Percentiles rank a stretch among this genome's conserved stretches.
Evolutionary conservation across 1,140 invertebrate species (phyloP).

Genomic region (Rhagoletis pomonella): DNA sequence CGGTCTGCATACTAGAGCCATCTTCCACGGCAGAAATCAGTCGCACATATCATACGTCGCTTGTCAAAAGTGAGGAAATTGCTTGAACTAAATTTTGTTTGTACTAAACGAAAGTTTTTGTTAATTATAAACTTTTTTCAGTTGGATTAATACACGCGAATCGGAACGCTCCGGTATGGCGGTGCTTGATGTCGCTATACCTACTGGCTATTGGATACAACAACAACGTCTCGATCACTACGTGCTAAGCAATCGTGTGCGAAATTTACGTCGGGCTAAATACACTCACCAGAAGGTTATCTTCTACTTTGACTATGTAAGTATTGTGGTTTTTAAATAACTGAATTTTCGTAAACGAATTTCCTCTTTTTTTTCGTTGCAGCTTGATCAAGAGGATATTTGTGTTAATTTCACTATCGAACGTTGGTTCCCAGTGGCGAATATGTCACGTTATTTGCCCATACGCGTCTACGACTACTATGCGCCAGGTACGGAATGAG

Average conservation of each 20-base stretch:
- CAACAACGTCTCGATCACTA: conserved; percentile 92
- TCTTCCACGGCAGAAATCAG: conserved; percentile 92
- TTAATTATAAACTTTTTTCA: conserved; percentile 68
- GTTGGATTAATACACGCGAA: conserved; percentile 87
- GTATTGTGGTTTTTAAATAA: conserved; percentile 63
- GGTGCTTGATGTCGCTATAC: conserved; percentile 92
- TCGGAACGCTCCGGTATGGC: conserved; percentile 91
- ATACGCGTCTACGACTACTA: conserved; percentile 97
- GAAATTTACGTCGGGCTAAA: conserved; percentile 88
- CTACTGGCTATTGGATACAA: conserved; percentile 95
- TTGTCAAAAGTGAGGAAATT: conserved; percentile 83
- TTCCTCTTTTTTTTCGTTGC: background rate
- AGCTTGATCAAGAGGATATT: conserved; percentile 87
- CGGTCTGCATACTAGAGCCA: conserved; percentile 81
- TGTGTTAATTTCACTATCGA: conserved; percentile 95
- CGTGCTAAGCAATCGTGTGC: conserved; percentile 83
- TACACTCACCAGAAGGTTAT: conserved; percentile 87
- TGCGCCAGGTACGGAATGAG: conserved; percentile 84
- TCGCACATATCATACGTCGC: conserved; percentile 90
- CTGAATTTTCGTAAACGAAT: background rate
- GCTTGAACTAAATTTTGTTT: background rate
- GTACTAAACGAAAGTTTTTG: background rate
- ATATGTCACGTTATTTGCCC: conserved; percentile 94
- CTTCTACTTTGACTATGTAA: conserved; percentile 97
- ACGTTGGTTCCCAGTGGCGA: conserved; percentile 96